Base-by-base conservation (phyloP, 2,888 invertebrate species). In the Linnaemya vulpina region DNA sequence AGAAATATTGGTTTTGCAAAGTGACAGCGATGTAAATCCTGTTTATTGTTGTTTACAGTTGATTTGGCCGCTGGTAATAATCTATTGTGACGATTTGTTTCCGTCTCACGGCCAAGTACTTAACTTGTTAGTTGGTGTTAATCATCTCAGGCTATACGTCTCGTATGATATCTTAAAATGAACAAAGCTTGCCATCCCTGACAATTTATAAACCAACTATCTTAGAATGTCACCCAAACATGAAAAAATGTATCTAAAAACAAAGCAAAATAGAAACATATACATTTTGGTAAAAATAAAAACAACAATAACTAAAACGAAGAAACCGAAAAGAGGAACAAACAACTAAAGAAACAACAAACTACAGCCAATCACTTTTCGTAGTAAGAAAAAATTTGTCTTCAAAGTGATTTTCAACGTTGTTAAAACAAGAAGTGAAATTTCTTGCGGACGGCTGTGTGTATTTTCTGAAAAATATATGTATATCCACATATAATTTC, bases 341-440 rank as follows among this genome's bases (percentile, higher is more conserved):
- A 67, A 15, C 70, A 73, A 81, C 63, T 62, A 74, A 70, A 79
- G 13, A 9, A 63, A 71, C 60, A 63, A 71, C 60, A 70, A 82
- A 82, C 67, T 75, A 77, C 58, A 77, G 71, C 65, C 76, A 73
- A 67, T n/a, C 76, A 20, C 76, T 70, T 71, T 74, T 35, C 13
- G 25, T 62, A 58, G 58, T 10, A 43, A 13, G 58, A 77, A 53
- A 68, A 40, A 49, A 25, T 77, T 71, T 65, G 75, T 71, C 73
- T 76, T 74, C 73, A 85, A 76, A 74, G 74, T 78, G 58, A 63
- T 78, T 78, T 81, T 62, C 49, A 63, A 71, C 74, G 70, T 63
- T 58, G 81, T 43, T 63, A 55, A 82, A 82, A 68, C 60, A 63
- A 77, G 82, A 83, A 60, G 82, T 83, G 76, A 76, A 63, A 46